Evolutionary conservation across 2,113 vertebrate genomes (phyloP).

Genomic region (Trogon surrucura): DNA sequence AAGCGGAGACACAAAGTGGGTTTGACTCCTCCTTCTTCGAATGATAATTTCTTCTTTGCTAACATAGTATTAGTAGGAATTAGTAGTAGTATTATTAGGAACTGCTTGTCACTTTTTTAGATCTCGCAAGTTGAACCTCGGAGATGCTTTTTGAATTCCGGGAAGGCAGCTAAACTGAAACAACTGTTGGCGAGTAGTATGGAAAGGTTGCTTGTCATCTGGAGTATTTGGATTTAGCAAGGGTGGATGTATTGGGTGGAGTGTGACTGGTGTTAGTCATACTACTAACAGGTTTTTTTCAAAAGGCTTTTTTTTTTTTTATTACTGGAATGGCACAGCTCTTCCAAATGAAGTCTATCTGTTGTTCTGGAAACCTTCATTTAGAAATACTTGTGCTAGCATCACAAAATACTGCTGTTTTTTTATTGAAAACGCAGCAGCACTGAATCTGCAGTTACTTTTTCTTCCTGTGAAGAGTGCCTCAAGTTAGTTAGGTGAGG

Average conservation of each 20-base stretch:
- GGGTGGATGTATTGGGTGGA: constrained; percentile 64
- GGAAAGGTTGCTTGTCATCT: constrained; percentile 62
- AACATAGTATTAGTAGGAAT: not conserved
- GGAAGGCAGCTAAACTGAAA: not conserved
- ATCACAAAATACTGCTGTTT: not conserved
- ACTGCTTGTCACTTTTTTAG: not conserved
- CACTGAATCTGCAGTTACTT: not conserved
- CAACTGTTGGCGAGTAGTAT: constrained; percentile 8
- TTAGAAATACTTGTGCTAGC: not conserved
- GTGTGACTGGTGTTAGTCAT: constrained; percentile 61
- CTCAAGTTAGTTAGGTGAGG: not conserved
- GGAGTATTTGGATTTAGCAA: constrained; percentile 30
- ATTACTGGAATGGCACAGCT: not conserved
- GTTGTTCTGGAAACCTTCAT: not conserved
- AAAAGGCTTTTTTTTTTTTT: constrained; percentile 6
- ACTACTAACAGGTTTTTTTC: constrained; percentile 15
- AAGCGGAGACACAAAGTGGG: not conserved
- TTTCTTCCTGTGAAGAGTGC: not conserved
- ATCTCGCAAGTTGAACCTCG: not conserved
- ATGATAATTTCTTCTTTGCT: not conserved
- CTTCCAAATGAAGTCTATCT: not conserved
- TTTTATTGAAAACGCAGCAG: not conserved
- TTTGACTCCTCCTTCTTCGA: not conserved
- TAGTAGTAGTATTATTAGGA: not conserved
- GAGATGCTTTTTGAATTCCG: not conserved